These are phyloP conservation scores for Pseudoatta argentina DNA, from an alignment of 1,140 invertebrate species.

Conservation along the genomic window DNA sequence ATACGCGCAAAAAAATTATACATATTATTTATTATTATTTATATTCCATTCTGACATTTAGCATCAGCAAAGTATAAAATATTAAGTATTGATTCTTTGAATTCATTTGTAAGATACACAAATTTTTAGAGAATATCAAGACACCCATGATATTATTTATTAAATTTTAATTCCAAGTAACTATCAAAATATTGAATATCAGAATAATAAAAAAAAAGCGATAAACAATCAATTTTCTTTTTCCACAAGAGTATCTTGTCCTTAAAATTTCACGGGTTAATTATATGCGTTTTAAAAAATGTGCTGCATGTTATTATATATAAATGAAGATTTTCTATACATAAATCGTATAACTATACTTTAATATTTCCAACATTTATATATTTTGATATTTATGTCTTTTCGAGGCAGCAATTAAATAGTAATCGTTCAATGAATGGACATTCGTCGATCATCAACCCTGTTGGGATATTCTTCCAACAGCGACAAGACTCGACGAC, in stretches of 20 bases:
- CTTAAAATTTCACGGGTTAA: background rate
- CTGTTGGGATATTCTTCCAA: slow-evolving; percentile 66
- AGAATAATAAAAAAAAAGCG: background rate
- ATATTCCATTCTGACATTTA: background rate
- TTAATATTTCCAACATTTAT: background rate
- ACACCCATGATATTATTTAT: background rate
- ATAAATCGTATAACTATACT: background rate
- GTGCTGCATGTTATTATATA: background rate
- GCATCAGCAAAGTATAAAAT: background rate
- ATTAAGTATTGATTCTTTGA: background rate
- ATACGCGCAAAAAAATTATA: background rate
- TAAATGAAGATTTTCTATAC: background rate
- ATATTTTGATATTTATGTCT: background rate
- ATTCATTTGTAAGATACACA: background rate
- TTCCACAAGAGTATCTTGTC: background rate
- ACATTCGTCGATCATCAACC: background rate
- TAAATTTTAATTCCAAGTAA: background rate
- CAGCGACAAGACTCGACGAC: slow-evolving; percentile 37
- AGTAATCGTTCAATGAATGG: slow-evolving; percentile 8
- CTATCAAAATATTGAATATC: background rate
- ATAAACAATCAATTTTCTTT: background rate
- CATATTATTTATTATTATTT: background rate
- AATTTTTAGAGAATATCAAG: background rate
- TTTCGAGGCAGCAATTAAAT: slow-evolving; percentile 17
- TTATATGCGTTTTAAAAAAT: background rate